These are phyloP conservation scores for Chionodraco myersi DNA, from an alignment of 2,113 vertebrate species.

Conservation along the genomic window DNA sequence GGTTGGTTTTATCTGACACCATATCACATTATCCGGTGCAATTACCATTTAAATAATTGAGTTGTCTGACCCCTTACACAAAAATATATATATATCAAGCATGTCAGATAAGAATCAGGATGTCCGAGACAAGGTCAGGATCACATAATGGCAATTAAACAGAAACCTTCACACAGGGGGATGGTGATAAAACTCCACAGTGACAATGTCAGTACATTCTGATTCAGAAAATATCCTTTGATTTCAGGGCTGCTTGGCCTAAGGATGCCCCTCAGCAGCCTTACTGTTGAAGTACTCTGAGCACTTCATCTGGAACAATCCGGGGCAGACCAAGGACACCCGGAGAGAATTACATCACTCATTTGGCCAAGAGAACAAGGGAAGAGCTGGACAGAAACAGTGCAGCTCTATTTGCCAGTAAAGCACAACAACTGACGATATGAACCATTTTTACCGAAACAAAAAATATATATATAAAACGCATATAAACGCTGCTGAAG, in stretches of 20 bases:
- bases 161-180: background rate
- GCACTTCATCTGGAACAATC: background rate
- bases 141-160: conserved; percentile 2
- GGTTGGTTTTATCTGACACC: conserved; percentile 15
- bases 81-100: conserved; percentile 14
- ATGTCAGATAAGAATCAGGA: conserved; percentile 35
- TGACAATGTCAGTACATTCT: background rate
- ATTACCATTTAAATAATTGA: conserved; percentile 15
- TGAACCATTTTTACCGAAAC: no score
- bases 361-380: background rate
- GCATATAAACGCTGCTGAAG: no score
- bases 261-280: background rate
- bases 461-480: no score
- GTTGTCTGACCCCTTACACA: background rate
- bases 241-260: background rate
- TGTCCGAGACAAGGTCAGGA: conserved; percentile 31
- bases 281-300: background rate
- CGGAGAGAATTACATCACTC: background rate
- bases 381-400: background rate
- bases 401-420: background rate
- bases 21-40: background rate
- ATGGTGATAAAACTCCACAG: conserved; percentile 1
- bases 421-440: background rate
- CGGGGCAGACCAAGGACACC: background rate
- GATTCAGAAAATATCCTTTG: conserved; percentile 20